phyloP scores from a whole-genome alignment of 2,888 invertebrate genomes.

The Agrotis ipsilon region DNA sequence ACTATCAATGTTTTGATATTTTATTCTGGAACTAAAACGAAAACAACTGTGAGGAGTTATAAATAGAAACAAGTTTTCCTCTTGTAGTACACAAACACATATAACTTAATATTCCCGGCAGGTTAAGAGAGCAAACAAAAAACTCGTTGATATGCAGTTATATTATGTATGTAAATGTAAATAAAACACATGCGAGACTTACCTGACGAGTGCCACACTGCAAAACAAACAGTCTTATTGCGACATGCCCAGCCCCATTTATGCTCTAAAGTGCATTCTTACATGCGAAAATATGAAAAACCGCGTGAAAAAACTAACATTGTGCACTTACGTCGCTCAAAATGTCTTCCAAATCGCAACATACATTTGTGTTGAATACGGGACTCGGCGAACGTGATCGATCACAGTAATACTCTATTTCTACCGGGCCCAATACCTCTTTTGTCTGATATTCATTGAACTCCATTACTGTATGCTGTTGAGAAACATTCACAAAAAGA shows the following conservation, averaged over 20 bases:
- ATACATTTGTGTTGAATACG: constrained; percentile 83
- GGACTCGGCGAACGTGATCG: constrained; percentile 83
- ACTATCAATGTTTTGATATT: constrained; percentile 15
- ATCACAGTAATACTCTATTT: constrained; percentile 81
- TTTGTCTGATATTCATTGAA: constrained; percentile 86
- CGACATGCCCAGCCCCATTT: constrained; percentile 39
- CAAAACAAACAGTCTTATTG: constrained; percentile 41
- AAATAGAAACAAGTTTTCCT: constrained; percentile 37
- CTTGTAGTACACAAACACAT: constrained; percentile 25
- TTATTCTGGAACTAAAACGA: constrained; percentile 1
- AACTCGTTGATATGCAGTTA: constrained; percentile 51
- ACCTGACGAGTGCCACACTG: constrained; percentile 35
- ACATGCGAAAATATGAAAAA: constrained; percentile 56
- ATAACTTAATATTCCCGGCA: constrained; percentile 44
- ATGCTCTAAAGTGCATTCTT: constrained; percentile 53
- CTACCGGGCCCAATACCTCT: constrained; percentile 86
- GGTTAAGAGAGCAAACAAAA: constrained; percentile 57
- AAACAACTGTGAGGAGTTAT: constrained; percentile 16
- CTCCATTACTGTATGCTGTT: constrained; percentile 90
- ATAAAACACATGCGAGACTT: constrained; percentile 50
- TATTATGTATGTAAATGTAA: constrained; percentile 60
- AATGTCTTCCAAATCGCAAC: constrained; percentile 89
- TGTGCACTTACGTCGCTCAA: constrained; percentile 88
- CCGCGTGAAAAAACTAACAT: constrained; percentile 56
- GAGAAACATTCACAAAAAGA: constrained; percentile 78